Evolutionary conservation across 1,140 invertebrate genomes (phyloP), one percentile per base, ranked within the genome.

Genomic region (Euura saliciscinereae): DNA sequence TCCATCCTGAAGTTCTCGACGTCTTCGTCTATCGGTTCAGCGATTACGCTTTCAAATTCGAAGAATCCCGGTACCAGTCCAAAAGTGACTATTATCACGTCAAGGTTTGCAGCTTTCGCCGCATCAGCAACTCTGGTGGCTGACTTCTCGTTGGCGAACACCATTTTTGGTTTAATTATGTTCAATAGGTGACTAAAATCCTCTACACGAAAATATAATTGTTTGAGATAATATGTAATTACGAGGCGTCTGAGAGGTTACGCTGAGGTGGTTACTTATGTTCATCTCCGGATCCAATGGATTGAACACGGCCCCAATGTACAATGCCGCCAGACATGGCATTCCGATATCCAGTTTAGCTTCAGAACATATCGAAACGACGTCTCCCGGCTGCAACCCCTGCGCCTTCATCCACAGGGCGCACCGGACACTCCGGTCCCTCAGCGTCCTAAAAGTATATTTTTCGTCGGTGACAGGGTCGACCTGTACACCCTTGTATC

Each of bases 91-190:
- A 86, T 79, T 69, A 74, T 74, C 0, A 76, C 65, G n/a, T 82
- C 69, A 0, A 77, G 43, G 1, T 76, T 71, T 1, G 76, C n/a
- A 45, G 79, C 73, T 51, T 78, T 74, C 0, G 71, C 44, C 0
- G 81, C 80, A 68, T 81, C 70, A 5, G 69, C 66, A 0, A 85
- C 71, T 42, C 74, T 64, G 2, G 72, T 65, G 2, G 79, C 46
- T 43, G 51, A 78, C 0, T 71, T 65, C 28, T 79, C 59, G 13
- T 80, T 77, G 0, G 77, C 77, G 66, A 88, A 88, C 2, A 87
- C 74, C 8, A 87, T 70, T 74, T 83, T 84, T 11, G 86, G 85
- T 2, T 11, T 77, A 6, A 82, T 79, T n/a, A 86, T 70, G 4
- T 80, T 74, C 44, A 87, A 71, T 7, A 88, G 78, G 66, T 84